phyloP scores from a whole-genome alignment of 2,113 vertebrate species.

The Ranitomeya imitator region DNA sequence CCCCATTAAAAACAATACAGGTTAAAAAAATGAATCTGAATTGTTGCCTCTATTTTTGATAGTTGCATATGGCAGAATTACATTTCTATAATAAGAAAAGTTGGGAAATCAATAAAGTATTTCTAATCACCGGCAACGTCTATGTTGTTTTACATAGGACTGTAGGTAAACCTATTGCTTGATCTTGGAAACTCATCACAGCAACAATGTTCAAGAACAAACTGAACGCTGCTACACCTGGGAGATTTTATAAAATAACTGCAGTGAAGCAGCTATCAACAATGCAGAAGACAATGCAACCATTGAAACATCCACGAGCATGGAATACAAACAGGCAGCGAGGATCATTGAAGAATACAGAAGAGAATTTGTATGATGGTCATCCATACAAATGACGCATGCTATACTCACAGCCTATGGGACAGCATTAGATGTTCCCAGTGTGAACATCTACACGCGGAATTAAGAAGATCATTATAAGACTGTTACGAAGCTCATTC shows the following conservation, averaged over 20 bases:
- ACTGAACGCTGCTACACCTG: not conserved
- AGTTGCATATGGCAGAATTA: too few relatives aligned
- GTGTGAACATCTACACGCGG: not conserved
- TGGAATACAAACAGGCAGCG: not conserved
- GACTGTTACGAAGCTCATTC: not conserved
- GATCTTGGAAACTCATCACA: not conserved
- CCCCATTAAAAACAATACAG: too few relatives aligned
- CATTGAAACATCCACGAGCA: not conserved
- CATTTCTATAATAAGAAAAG: too few relatives aligned
- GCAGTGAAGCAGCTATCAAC: not conserved
- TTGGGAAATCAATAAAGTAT: too few relatives aligned
- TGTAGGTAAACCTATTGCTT: not conserved
- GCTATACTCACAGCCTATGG: not conserved
- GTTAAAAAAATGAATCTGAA: too few relatives aligned
- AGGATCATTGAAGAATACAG: slow-evolving; percentile 15
- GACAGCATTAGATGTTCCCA: not conserved
- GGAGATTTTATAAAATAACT: not conserved
- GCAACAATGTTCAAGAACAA: not conserved
- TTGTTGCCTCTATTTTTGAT: too few relatives aligned
- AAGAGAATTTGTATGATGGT: not conserved
- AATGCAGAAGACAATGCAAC: not conserved
- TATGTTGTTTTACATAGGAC: not conserved
- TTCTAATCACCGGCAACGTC: too few relatives aligned
- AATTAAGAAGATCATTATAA: not conserved
- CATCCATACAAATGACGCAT: slow-evolving; percentile 14